Evolutionary conservation across 2,113 vertebrate genomes (phyloP).

Genomic region (Lagopus leucura): DNA sequence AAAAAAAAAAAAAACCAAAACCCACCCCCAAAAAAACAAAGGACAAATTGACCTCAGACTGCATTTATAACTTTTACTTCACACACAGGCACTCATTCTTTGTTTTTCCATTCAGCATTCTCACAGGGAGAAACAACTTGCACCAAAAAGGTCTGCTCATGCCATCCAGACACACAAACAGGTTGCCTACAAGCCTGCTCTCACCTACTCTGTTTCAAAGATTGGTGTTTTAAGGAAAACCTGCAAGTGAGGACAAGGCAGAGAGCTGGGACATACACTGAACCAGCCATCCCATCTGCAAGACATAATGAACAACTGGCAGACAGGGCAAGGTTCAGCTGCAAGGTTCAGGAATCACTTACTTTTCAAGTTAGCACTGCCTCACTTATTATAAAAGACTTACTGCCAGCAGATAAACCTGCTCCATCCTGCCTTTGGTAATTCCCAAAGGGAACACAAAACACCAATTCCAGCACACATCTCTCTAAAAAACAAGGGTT

Average conservation of each 20-base stretch:
- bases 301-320: not conserved
- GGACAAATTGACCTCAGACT: not conserved
- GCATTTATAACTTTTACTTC: not conserved
- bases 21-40: no score
- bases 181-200: not conserved
- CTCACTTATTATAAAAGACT: not conserved
- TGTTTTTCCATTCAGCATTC: not conserved
- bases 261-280: not conserved
- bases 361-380: not conserved
- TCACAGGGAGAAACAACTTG: not conserved
- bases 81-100: not conserved
- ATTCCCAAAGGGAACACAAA: not conserved
- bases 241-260: not conserved
- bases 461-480: fast-evolving
- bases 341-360: not conserved
- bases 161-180: not conserved
- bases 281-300: not conserved
- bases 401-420: not conserved
- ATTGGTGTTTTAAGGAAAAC: not conserved
- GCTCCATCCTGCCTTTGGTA: not conserved
- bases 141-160: not conserved
- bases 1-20: no score
- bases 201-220: not conserved
- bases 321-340: not conserved
- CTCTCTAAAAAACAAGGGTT: fast-evolving